These are phyloP conservation scores for Gnatocerus cornutus DNA, from an alignment of 2,888 invertebrate genomes.

Conservation along the genomic window DNA sequence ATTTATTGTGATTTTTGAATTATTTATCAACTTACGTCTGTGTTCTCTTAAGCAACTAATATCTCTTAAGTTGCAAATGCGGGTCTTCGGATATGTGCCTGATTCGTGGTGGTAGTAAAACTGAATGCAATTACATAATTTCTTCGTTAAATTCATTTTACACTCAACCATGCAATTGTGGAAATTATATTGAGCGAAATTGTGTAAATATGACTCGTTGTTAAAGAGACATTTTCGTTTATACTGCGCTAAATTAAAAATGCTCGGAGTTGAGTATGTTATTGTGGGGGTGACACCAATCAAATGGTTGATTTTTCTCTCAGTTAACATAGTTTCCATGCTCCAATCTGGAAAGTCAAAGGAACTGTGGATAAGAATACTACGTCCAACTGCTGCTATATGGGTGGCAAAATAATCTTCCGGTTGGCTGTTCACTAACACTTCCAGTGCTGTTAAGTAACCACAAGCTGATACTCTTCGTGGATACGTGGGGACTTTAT, in stretches of 20 bases:
- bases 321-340: constrained; percentile 75
- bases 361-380: constrained; percentile 79
- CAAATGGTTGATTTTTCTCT: constrained; percentile 75
- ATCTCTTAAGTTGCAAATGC: constrained; percentile 73
- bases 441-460: constrained; percentile 78
- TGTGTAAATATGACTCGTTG: constrained; percentile 72
- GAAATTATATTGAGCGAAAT: constrained; percentile 74
- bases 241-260: constrained; percentile 72
- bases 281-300: constrained; percentile 78
- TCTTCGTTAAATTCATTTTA: constrained; percentile 71
- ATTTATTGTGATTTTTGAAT: too few relatives aligned
- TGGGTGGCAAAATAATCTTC: constrained; percentile 78
- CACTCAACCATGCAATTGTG: constrained; percentile 79
- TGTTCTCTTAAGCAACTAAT: constrained; percentile 71
- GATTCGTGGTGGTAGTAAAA: constrained; percentile 72
- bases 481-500: constrained; percentile 69
- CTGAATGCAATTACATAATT: constrained; percentile 77
- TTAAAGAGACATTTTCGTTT: constrained; percentile 76
- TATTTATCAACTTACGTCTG: constrained; percentile 66
- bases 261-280: constrained; percentile 76
- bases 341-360: constrained; percentile 79
- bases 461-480: constrained; percentile 80
- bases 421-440: constrained; percentile 74
- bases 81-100: constrained; percentile 61
- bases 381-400: constrained; percentile 76